These are phyloP conservation scores for Camponotus floridanus DNA, from an alignment of 1,140 invertebrate species.

Conservation along the genomic window DNA sequence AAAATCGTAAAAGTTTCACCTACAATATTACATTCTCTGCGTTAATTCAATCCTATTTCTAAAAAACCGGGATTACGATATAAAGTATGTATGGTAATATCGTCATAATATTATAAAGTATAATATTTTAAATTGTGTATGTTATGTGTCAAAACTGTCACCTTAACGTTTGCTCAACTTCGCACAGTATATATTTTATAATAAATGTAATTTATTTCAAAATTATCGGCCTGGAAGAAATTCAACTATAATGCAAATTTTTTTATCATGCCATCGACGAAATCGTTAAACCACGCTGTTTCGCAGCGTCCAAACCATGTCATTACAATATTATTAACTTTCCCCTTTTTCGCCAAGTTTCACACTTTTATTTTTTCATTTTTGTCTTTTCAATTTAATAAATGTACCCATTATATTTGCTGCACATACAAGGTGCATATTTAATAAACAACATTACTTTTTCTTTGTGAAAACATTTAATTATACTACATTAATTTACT, in stretches of 20 bases:
- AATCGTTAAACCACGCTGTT: not conserved
- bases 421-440: not conserved
- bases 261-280: slow-evolving; percentile 37
- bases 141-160: not conserved
- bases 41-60: no score
- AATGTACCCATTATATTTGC: not conserved
- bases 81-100: no score
- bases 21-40: no score
- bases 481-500: not conserved
- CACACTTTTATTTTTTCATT: slow-evolving; percentile 6
- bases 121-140: not conserved
- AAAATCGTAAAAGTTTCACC: no score
- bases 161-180: not conserved
- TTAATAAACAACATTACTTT: slow-evolving; percentile 22
- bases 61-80: no score
- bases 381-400: not conserved
- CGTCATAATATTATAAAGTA: no score
- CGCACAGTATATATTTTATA: slow-evolving; percentile 3
- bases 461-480: not conserved
- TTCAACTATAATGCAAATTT: slow-evolving; percentile 51
- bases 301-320: not conserved
- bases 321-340: slow-evolving; percentile 31
- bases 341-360: not conserved
- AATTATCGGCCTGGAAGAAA: slow-evolving; percentile 30
- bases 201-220: slow-evolving; percentile 26